Evolutionary conservation across 1,140 invertebrate species (phyloP).

Genomic region (Scaptomyza montana): DNA sequence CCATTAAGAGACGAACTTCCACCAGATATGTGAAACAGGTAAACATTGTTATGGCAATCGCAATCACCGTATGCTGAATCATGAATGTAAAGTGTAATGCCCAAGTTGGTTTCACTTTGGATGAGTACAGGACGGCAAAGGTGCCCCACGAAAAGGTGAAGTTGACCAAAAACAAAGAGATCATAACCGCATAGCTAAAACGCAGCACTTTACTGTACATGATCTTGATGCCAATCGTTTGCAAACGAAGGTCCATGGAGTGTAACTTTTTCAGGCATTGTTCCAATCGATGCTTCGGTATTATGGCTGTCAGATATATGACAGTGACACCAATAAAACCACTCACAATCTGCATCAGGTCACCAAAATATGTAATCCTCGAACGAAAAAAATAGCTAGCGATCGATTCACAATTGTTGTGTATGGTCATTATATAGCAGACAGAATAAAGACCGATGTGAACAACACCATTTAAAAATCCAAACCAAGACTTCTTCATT

Average conservation of each 20-base stretch:
- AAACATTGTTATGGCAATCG: conserved; percentile 65
- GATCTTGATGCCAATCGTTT: conserved; percentile 73
- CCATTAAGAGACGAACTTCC: conserved; percentile 73
- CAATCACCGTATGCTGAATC: conserved; percentile 74
- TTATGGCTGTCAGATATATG: conserved; percentile 72
- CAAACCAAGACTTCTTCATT: conserved; percentile 66
- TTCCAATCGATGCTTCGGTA: conserved; percentile 71
- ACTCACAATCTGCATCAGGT: conserved; percentile 76
- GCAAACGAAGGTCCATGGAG: conserved; percentile 67
- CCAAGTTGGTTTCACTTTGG: conserved; percentile 46
- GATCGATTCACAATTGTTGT: conserved; percentile 73
- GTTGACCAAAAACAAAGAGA: conserved; percentile 62
- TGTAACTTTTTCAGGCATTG: conserved; percentile 66
- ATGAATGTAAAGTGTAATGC: conserved; percentile 73
- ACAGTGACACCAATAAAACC: conserved; percentile 79
- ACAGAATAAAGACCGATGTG: conserved; percentile 60
- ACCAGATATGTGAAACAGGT: conserved; percentile 72
- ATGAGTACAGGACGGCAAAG: conserved; percentile 60
- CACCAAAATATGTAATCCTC: conserved; percentile 72
- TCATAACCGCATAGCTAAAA: conserved; percentile 63
- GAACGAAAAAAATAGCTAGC: conserved; percentile 80
- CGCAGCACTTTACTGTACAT: conserved; percentile 78
- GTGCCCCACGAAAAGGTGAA: conserved; percentile 57
- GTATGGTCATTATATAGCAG: conserved; percentile 66
- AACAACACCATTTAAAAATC: conserved; percentile 62